Conservation (phyloP, 2,888 invertebrate species). For the Caenorhabditis doughertyi region DNA sequence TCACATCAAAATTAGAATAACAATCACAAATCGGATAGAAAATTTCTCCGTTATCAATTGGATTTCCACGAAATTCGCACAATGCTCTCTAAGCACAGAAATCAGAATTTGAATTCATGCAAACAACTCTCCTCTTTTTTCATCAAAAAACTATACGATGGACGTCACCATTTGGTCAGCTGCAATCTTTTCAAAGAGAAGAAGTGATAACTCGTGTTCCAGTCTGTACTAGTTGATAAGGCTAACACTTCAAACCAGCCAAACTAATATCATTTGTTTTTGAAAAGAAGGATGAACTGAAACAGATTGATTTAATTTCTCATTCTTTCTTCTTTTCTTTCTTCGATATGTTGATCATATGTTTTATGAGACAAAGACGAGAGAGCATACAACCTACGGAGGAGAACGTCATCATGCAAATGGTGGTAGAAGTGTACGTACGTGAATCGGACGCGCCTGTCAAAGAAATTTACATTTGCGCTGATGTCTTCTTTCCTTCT, state of each 20-base stretch:
- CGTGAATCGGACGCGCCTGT: constrained; percentile 61
- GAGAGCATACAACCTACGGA: constrained; percentile 17
- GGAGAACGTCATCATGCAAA: constrained; percentile 27
- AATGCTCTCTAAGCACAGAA: background rate
- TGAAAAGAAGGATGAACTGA: background rate
- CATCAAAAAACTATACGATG: constrained; percentile 36
- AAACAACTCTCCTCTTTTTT: constrained; percentile 1
- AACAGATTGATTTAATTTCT: background rate
- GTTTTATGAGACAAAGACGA: constrained; percentile 34
- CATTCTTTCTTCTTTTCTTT: constrained; percentile 6
- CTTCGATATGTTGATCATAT: constrained; percentile 36
- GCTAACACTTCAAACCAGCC: background rate
- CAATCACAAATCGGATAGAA: too few species aligned
- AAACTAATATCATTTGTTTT: background rate
- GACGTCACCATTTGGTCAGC: constrained; percentile 24
- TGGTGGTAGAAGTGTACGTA: constrained; percentile 11
- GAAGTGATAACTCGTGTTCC: constrained; percentile 31
- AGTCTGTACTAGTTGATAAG: constrained; percentile 41
- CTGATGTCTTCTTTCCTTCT: constrained; percentile 27
- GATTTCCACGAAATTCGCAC: constrained; percentile 6
- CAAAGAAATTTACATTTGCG: constrained; percentile 61
- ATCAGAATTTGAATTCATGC: background rate
- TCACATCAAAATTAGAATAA: too few species aligned
- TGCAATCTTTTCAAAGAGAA: background rate
- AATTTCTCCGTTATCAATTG: background rate